phyloP scores from a whole-genome alignment of 2,113 vertebrate genomes.

The Lepisosteus osseus region DNA sequence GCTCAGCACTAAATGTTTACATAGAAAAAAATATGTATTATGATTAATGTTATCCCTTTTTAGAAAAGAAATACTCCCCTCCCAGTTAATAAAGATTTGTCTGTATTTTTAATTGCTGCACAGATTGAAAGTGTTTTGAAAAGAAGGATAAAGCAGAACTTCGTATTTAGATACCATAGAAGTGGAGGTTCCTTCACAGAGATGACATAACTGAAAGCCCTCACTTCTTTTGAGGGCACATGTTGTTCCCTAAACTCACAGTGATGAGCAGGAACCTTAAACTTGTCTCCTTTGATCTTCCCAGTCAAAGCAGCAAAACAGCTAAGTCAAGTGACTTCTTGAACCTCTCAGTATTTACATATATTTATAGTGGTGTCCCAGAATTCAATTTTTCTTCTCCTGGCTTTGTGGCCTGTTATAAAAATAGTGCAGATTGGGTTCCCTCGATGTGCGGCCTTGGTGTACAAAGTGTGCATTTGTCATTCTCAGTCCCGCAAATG shows the following conservation, averaged over 20 bases:
- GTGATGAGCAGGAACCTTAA: background rate
- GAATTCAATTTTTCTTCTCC: background rate
- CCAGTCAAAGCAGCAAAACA: background rate
- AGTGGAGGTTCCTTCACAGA: too few relatives aligned
- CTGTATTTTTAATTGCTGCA: too few relatives aligned
- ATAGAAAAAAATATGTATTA: too few relatives aligned
- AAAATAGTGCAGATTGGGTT: background rate
- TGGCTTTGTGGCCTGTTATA: background rate
- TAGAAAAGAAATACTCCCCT: too few relatives aligned
- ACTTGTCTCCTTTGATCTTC: background rate
- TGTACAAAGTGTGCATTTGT: background rate
- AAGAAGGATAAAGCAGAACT: too few relatives aligned
- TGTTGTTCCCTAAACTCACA: background rate
- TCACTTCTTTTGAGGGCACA: background rate
- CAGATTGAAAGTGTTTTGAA: too few relatives aligned
- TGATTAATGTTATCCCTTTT: too few relatives aligned
- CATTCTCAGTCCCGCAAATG: conserved; percentile 1
- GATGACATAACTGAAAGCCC: too few relatives aligned
- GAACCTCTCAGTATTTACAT: background rate
- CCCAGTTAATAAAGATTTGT: too few relatives aligned
- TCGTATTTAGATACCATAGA: too few relatives aligned
- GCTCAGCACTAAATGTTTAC: too few relatives aligned
- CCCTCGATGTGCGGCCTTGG: background rate
- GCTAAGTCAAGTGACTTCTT: background rate
- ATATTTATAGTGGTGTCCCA: background rate